These are phyloP conservation scores for Heliconius sara DNA, from an alignment of 2,888 invertebrate genomes.

Conservation along the genomic window DNA sequence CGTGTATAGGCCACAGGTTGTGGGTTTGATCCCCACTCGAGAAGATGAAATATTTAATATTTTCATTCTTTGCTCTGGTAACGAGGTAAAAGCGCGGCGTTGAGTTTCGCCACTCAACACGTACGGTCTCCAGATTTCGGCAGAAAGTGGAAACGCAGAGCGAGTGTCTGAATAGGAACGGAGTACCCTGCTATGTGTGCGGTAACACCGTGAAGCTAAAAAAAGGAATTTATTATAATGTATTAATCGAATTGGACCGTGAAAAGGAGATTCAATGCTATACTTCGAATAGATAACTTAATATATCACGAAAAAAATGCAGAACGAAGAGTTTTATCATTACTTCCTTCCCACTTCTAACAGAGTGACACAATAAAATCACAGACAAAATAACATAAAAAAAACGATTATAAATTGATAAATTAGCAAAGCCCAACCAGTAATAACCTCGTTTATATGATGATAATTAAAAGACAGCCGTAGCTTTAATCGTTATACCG, in stretches of 20 bases:
- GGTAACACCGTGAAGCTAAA: no score
- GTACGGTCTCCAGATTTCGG: no score
- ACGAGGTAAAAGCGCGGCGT: neutral
- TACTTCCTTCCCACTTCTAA: neutral
- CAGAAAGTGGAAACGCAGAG: no score
- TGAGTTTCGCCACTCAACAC: no score
- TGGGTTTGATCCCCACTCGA: no score
- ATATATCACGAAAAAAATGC: no score
- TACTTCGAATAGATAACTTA: no score
- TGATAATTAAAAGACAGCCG: conserved; percentile 29
- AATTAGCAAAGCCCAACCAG: neutral
- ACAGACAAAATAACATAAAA: neutral
- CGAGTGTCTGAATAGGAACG: no score
- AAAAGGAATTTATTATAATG: neutral
- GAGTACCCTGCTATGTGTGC: no score
- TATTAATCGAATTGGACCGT: neutral
- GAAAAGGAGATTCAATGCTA: neutral
- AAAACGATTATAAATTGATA: conserved; percentile 1
- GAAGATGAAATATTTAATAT: neutral
- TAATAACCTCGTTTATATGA: conserved; percentile 30
- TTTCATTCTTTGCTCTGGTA: neutral
- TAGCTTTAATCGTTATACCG: conserved; percentile 41
- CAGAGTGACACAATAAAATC: neutral
- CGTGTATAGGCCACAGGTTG: no score
- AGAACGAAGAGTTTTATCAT: neutral